Conservation (phyloP, 2,113 vertebrate genomes). For the Malurus elegans region DNA sequence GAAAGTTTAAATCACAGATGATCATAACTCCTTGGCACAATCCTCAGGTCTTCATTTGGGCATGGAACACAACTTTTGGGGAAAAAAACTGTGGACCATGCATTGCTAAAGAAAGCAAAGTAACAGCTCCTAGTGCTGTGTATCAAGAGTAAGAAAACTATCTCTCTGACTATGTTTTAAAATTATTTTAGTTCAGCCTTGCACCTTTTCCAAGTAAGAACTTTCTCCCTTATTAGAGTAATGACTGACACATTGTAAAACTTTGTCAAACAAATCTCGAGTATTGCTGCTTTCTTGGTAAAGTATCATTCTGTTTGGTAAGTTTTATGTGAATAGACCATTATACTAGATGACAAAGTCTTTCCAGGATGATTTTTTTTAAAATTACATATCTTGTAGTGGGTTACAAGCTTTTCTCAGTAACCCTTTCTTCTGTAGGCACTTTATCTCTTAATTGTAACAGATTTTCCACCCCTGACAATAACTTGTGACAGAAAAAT, state of each 20-base stretch:
- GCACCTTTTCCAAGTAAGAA: not conserved
- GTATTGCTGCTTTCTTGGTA: not conserved
- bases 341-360: not conserved
- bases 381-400: not conserved
- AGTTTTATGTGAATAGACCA: not conserved
- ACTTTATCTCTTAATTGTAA: not conserved
- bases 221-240: not conserved
- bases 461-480: not conserved
- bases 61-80: fast-evolving
- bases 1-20: not conserved
- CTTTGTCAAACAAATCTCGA: not conserved
- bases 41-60: not conserved
- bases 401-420: not conserved
- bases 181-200: not conserved
- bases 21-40: not conserved
- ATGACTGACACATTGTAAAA: not conserved
- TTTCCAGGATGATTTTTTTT: not conserved
- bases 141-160: not conserved
- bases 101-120: not conserved
- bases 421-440: not conserved
- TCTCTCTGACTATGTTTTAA: not conserved
- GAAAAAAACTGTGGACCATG: not conserved
- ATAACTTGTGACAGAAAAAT: not conserved
- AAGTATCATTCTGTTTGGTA: not conserved
- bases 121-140: not conserved